phyloP scores from a whole-genome alignment of 1,140 invertebrate genomes.

The Leptoteleia sp. region DNA sequence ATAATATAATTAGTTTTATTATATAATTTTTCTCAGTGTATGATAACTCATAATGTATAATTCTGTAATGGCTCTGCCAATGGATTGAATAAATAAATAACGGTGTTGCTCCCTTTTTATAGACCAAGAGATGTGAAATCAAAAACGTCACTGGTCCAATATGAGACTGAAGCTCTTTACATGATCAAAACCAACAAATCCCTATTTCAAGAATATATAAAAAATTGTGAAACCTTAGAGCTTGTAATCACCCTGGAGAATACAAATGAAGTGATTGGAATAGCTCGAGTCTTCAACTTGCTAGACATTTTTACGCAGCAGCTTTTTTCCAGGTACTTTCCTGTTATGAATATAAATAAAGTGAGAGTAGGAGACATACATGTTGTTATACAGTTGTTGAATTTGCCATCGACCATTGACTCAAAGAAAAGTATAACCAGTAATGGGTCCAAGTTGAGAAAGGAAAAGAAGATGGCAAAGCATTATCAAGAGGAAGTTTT shows the following conservation, averaged over 20 bases:
- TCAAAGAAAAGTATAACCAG: slow-evolving; percentile 40
- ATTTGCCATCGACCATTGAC: slow-evolving; percentile 37
- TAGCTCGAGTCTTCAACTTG: slow-evolving; percentile 69
- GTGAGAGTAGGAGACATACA: slow-evolving; percentile 72
- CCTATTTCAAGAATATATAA: slow-evolving; percentile 76
- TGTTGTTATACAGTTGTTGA: slow-evolving; percentile 69
- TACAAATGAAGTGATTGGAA: slow-evolving; percentile 69
- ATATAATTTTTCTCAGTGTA: no score
- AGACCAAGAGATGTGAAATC: slow-evolving; percentile 69
- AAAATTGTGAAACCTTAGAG: slow-evolving; percentile 75
- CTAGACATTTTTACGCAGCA: slow-evolving; percentile 69
- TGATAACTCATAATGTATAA: no score
- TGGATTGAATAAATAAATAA: no score
- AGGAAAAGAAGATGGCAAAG: slow-evolving; percentile 7
- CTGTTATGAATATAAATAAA: slow-evolving; percentile 68
- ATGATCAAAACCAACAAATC: slow-evolving; percentile 73
- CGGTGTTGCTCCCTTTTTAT: no score
- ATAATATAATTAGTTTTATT: no score
- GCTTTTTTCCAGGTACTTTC: slow-evolving; percentile 70
- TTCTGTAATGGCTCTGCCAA: no score
- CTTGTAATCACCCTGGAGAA: slow-evolving; percentile 68
- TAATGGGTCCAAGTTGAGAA: no score
- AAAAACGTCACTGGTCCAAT: slow-evolving; percentile 23
- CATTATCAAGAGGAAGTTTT: no score
- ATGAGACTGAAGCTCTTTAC: slow-evolving; percentile 70